phyloP scores from a whole-genome alignment of 2,113 vertebrate species.

The Barbus barbus region DNA sequence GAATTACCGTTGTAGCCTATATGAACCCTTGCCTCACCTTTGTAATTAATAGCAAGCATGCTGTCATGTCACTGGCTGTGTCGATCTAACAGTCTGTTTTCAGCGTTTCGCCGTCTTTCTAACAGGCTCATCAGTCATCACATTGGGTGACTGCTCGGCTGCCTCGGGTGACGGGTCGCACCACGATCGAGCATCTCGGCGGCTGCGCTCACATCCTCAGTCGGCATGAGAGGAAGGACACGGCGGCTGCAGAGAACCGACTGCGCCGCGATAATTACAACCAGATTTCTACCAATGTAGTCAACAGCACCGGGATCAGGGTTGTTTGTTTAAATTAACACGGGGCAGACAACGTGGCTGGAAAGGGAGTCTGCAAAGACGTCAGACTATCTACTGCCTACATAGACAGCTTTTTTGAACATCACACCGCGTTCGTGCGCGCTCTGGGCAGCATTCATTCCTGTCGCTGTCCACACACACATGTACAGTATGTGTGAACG shows the following conservation, averaged over 20 bases:
- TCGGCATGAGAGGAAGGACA: conserved; percentile 22
- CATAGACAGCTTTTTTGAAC: conserved; percentile 17
- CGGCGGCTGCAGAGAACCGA: neutral
- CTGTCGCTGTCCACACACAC: conserved; percentile 29
- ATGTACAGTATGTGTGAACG: conserved; percentile 42
- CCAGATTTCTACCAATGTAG: neutral
- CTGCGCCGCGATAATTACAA: conserved; percentile 19
- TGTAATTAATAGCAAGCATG: conserved; percentile 9
- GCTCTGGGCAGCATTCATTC: conserved; percentile 32
- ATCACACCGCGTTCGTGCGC: conserved; percentile 12
- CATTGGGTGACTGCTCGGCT: conserved; percentile 12
- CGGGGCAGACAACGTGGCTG: conserved; percentile 18
- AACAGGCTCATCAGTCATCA: neutral
- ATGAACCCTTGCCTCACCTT: neutral
- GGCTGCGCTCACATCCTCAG: conserved; percentile 21
- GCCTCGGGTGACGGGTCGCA: conserved; percentile 2
- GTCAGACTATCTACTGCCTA: conserved; percentile 32
- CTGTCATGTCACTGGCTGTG: neutral
- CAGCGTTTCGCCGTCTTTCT: neutral
- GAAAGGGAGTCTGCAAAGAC: conserved; percentile 18
- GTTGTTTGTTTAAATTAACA: conserved; percentile 25
- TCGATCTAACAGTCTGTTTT: conserved; percentile 9
- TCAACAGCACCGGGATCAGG: neutral
- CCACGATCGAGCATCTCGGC: conserved; percentile 3
- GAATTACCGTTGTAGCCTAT: neutral